Evolutionary conservation across 2,888 invertebrate species (phyloP), one percentile per base, ranked within the genome.

Genomic region (Ichneumoninae sp.): DNA sequence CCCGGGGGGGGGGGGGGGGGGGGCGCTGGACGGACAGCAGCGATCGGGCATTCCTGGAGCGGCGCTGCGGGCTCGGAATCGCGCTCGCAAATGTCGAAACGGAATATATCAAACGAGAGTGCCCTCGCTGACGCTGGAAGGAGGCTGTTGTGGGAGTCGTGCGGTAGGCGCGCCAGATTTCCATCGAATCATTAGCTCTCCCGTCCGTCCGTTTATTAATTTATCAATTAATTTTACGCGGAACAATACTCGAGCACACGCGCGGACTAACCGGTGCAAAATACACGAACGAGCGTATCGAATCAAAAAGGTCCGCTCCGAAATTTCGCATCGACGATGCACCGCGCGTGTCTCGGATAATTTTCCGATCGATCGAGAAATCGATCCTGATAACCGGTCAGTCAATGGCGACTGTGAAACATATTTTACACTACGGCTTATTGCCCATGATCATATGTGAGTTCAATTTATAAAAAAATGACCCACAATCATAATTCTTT

Each of bases 61-160:
- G 84, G 83, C 84, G 86, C 76, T 79, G 86, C 83, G 83, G 82
- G 62, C 81, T 68, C 83, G 72, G 84, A 82, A 87, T 85, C 82
- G 86, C 83, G 84, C 79, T 86, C 85, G 85, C 86, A 88, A 89
- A 89, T 87, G 89, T 88, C 88, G 86, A 87, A 85, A 65, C 85
- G 86, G 89, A 89, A 89, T 89, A 90, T 88, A 33, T 33, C 7
- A 89, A 89, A 89, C 88, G 84, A 88, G 76, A 69, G 79, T 44
- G 65, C 26, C 26, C 22, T n/a, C 60, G 83, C 10, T 68, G 66
- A 19, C 16, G 54, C 54, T n/a, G 71, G 47, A 62, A 60, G 68
- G 71, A 80, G 68, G 60, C 65, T 60, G 79, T 79, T 62, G 26
- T 65, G 72, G 60, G 50, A 62, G 16, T 52, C 62, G 66, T 16